Conservation (phyloP, 2,113 vertebrate species). For the Poecilia latipinna region DNA sequence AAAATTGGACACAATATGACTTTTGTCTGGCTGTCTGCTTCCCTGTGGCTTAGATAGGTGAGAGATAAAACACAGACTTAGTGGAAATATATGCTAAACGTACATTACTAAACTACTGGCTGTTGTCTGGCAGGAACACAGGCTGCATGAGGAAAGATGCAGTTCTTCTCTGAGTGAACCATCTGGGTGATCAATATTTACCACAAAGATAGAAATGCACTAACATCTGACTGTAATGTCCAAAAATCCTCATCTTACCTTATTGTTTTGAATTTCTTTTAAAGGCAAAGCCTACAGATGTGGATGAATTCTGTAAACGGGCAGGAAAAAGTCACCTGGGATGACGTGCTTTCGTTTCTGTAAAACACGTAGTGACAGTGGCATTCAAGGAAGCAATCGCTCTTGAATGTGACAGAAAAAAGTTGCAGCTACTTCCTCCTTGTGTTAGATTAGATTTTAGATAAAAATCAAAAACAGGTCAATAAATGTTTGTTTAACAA, state of each 20-base stretch:
- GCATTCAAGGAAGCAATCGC: conserved; percentile 18
- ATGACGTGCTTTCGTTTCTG: not conserved
- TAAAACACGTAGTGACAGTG: not conserved
- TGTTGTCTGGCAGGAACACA: conserved; percentile 15
- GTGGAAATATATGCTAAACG: not conserved
- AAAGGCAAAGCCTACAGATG: too few species aligned
- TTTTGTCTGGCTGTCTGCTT: conserved; percentile 81
- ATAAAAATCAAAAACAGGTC: not conserved
- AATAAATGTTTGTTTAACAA: not conserved
- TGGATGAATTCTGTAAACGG: not conserved
- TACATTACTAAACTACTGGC: not conserved
- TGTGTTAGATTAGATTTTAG: not conserved
- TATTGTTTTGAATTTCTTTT: not conserved
- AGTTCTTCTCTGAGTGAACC: not conserved
- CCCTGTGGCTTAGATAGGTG: conserved; percentile 54
- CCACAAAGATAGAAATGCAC: not conserved
- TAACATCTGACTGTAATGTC: not conserved
- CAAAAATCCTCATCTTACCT: not conserved
- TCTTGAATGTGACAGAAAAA: conserved; percentile 2
- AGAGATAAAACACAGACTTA: conserved; percentile 50
- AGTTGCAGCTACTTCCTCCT: not conserved
- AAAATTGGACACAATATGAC: conserved; percentile 83
- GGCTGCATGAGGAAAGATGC: not conserved
- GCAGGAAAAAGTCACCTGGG: not conserved
- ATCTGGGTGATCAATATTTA: not conserved